Percentiles rank a stretch among this genome's conserved stretches.
Conservation (phyloP, 2,797 vertebrate species). For the Babyrousa celebensis region DNA sequence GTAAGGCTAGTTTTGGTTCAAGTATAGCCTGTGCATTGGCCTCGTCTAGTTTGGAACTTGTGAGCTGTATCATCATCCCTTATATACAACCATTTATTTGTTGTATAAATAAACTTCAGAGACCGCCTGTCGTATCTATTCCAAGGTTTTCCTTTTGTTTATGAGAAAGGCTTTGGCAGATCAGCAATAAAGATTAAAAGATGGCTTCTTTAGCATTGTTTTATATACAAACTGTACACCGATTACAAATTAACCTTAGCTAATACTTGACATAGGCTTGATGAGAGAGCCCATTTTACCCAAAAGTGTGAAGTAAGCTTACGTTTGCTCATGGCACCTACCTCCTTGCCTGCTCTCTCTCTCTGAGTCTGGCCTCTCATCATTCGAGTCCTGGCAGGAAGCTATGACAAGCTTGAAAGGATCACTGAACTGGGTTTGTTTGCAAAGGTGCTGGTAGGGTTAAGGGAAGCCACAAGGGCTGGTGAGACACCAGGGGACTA, state of each 20-base stretch:
- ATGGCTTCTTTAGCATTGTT: conserved; percentile 3
- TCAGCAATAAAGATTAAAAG: background rate
- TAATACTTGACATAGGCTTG: background rate
- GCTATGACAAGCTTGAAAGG: background rate
- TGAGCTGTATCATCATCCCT: background rate
- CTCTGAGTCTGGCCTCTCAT: background rate
- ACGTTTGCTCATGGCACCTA: background rate
- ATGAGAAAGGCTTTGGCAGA: conserved; percentile 23
- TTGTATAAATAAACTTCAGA: background rate
- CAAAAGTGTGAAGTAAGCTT: background rate
- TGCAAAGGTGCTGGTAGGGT: background rate
- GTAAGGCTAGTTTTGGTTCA: conserved; percentile 19
- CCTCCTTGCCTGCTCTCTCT: background rate
- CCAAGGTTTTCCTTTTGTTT: conserved; percentile 15
- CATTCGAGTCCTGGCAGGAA: background rate
- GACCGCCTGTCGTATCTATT: background rate
- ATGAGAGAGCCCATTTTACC: background rate
- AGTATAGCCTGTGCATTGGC: background rate
- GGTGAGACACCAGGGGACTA: background rate
- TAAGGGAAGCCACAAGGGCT: background rate
- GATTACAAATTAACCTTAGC: conserved; percentile 29
- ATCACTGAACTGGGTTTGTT: background rate
- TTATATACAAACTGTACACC: background rate
- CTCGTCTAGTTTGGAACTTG: conserved; percentile 1
- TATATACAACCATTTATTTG: background rate